Base-by-base conservation (phyloP, 2,113 vertebrate genomes). In the Pollimyrus isidori region DNA sequence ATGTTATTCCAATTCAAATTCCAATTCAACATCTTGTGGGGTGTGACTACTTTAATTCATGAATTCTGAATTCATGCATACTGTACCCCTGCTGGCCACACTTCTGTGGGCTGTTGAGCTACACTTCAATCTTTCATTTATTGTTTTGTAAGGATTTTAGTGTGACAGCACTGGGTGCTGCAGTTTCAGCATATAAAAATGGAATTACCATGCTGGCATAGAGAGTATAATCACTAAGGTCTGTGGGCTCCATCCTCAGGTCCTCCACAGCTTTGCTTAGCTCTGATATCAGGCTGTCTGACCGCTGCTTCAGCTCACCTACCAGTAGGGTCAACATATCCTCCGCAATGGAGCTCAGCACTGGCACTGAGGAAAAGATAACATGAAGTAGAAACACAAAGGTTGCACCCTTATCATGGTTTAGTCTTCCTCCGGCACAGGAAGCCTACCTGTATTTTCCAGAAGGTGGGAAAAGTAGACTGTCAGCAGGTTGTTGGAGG, bases 141-240 rank as follows among this genome's bases (percentile, higher is more conserved):
- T 42, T 76, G 73, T 76, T 42, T 19, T 19, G 13, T 42, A 17
- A 88, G 23, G 17, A 45, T n/a, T 49, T 52, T 86, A 4, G 3
- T 53, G 9, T 65, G 46, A 65, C 49, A 58, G 52, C 7, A 7
- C 3, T 69, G 19, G 56, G 17, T 5, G 7, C 7, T 87, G 35
- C 7, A 45, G 11, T n/a, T 65, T 21, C 42, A 46, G 56, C 52
- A 39, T 7, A 42, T 62, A 58, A 23, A 58, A 58, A 50, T 52
- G 53, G 52, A 42, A 35, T 7, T 94, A 97, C 97, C 96, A 90
- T 92, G 35, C 93, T 89, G 65, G 94, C 93, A 89, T 95, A 97
- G 76, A 87, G 91, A 39, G 95, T 93, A 23, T 96, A 93, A 39
- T 93, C 83, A 0, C 92, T 89, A 53, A 96, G 89, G 90, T 95